Conservation (phyloP, 2,797 vertebrate species). For the Rhincodon typus region DNA sequence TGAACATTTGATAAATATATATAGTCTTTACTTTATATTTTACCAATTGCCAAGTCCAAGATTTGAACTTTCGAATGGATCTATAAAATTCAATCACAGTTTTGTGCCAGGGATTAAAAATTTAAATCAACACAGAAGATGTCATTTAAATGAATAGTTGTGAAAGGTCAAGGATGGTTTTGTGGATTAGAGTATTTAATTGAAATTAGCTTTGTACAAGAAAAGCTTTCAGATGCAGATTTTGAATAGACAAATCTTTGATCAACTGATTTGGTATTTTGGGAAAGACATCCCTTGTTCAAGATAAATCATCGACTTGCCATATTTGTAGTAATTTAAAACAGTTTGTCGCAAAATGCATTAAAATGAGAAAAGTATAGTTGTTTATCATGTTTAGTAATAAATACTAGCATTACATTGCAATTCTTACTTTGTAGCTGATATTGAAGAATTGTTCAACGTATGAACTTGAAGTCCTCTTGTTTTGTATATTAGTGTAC, state of each 20-base stretch:
- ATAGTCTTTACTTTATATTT: not conserved
- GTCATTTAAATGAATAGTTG: slow-evolving; percentile 5
- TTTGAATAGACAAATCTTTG: not conserved
- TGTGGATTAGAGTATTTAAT: slow-evolving; percentile 27
- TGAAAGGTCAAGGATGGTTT: not conserved
- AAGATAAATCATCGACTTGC: not conserved
- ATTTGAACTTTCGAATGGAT: not conserved
- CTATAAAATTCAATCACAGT: not conserved
- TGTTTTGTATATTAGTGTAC: slow-evolving; percentile 38
- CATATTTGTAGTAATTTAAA: slow-evolving; percentile 24
- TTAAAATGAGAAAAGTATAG: not conserved
- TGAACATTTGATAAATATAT: not conserved
- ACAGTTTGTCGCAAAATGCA: not conserved
- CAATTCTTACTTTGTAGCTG: not conserved
- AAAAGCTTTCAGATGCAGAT: slow-evolving; percentile 9
- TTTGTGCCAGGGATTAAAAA: not conserved
- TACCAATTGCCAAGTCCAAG: not conserved
- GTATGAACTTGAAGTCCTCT: slow-evolving; percentile 34
- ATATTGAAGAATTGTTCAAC: slow-evolving; percentile 29
- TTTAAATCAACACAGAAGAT: no score
- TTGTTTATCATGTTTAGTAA: slow-evolving; percentile 32
- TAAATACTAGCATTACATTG: slow-evolving; percentile 34
- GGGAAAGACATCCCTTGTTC: not conserved
- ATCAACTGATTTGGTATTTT: not conserved
- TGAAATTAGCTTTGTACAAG: slow-evolving; percentile 22